A percentile compares a stretch with the other conserved stretches of the same genome.
These are phyloP conservation scores for Pammene aurita DNA, from an alignment of 2,888 invertebrate genomes.

Conservation along the genomic window DNA sequence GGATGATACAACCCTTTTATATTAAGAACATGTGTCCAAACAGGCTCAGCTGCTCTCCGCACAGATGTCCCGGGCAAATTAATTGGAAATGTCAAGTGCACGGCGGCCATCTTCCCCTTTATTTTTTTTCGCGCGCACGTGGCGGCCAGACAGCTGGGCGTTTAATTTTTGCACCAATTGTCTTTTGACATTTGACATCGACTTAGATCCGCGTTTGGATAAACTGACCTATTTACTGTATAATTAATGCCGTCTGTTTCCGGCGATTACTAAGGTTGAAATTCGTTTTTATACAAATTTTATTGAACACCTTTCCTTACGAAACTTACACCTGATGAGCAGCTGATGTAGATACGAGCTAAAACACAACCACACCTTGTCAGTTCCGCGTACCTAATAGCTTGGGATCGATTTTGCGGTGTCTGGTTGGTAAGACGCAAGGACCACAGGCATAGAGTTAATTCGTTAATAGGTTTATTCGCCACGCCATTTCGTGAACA, in stretches of 20 bases:
- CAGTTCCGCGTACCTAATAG: slow-evolving; percentile 27
- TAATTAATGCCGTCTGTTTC: slow-evolving; percentile 74
- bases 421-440: slow-evolving; percentile 10
- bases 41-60: slow-evolving; percentile 76
- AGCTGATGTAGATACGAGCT: slow-evolving; percentile 32
- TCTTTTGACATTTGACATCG: slow-evolving; percentile 46
- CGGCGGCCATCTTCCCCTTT: slow-evolving; percentile 74
- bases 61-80: slow-evolving; percentile 82
- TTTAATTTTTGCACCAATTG: slow-evolving; percentile 57
- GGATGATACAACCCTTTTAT: slow-evolving; percentile 2
- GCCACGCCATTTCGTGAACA: slow-evolving; percentile 34
- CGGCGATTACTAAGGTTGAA: slow-evolving; percentile 67
- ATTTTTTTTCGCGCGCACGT: slow-evolving; percentile 77
- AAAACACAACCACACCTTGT: slow-evolving; percentile 29
- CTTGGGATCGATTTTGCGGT: slow-evolving; percentile 35
- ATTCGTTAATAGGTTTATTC: slow-evolving; percentile 29
- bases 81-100: slow-evolving; percentile 84
- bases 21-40: slow-evolving; percentile 9
- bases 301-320: slow-evolving; percentile 71
- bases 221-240: slow-evolving; percentile 70
- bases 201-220: slow-evolving; percentile 65
- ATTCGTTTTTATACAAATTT: slow-evolving; percentile 61
- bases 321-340: slow-evolving; percentile 70
- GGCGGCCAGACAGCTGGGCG: slow-evolving; percentile 78
- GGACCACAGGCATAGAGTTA: slow-evolving; percentile 27